These are phyloP conservation scores for Nebria brevicollis DNA, from an alignment of 2,888 invertebrate genomes.

Conservation along the genomic window DNA sequence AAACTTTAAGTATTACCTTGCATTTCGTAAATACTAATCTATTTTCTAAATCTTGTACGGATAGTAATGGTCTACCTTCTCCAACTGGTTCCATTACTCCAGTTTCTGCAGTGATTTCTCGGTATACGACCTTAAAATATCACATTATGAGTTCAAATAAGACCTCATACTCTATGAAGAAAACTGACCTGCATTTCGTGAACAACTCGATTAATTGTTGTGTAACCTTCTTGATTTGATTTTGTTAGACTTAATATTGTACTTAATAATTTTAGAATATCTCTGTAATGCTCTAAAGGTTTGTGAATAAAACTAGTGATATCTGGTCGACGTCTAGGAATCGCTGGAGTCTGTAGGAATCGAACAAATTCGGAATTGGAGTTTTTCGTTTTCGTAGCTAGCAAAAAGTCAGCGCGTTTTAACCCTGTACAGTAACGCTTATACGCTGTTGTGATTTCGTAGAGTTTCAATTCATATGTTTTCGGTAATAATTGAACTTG, in stretches of 20 bases:
- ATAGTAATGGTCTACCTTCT: slow-evolving; percentile 82
- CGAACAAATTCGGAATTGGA: slow-evolving; percentile 82
- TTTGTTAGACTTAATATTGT: slow-evolving; percentile 65
- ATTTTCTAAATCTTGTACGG: slow-evolving; percentile 86
- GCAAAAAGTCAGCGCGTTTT: slow-evolving; percentile 85
- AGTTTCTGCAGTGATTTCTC: slow-evolving; percentile 84
- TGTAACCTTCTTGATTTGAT: slow-evolving; percentile 64
- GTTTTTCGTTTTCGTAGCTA: slow-evolving; percentile 79
- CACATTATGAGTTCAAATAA: background rate
- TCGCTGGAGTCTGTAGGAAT: slow-evolving; percentile 82
- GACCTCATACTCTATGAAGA: background rate
- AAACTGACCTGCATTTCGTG: slow-evolving; percentile 62
- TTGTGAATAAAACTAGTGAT: slow-evolving; percentile 86
- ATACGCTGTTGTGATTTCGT: slow-evolving; percentile 80
- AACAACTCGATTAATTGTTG: slow-evolving; percentile 64
- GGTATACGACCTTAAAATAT: slow-evolving; percentile 71
- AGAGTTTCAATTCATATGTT: slow-evolving; percentile 78
- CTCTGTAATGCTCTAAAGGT: slow-evolving; percentile 83
- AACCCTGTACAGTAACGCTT: slow-evolving; percentile 85
- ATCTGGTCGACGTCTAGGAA: slow-evolving; percentile 84
- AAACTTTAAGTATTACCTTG: slow-evolving; percentile 67
- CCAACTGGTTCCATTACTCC: slow-evolving; percentile 88
- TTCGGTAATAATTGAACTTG: slow-evolving; percentile 74
- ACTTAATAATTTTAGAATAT: slow-evolving; percentile 70
- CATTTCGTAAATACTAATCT: slow-evolving; percentile 90